Conservation (phyloP, 2,888 invertebrate genomes). For the Cactoblastis cactorum region DNA sequence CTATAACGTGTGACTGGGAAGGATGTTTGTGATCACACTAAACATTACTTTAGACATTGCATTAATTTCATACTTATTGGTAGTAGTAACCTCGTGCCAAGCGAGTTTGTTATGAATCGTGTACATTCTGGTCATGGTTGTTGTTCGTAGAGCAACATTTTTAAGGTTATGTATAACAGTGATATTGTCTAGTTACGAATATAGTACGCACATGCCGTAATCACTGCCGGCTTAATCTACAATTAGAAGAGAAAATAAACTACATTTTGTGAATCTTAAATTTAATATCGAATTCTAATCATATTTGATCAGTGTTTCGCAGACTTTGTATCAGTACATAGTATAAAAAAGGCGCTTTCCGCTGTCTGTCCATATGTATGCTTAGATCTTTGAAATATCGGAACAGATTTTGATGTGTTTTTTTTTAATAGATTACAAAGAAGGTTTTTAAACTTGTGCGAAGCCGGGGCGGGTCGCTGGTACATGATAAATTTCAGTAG, state of each 20-base stretch:
- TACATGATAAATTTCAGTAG: too few relatives aligned
- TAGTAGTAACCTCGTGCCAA: conserved; percentile 50
- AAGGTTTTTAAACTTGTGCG: too few relatives aligned
- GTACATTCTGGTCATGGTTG: conserved; percentile 76
- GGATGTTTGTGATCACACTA: conserved; percentile 66
- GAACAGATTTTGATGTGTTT: too few relatives aligned
- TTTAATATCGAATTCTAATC: too few relatives aligned
- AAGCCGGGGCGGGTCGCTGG: too few relatives aligned
- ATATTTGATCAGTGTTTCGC: too few relatives aligned
- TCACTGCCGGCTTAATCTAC: conserved; percentile 28
- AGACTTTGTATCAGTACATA: too few relatives aligned
- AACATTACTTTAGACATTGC: conserved; percentile 61
- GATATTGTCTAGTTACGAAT: conserved; percentile 38
- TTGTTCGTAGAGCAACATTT: conserved; percentile 44
- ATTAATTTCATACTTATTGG: conserved; percentile 49
- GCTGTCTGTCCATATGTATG: too few relatives aligned
- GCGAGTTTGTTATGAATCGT: conserved; percentile 61
- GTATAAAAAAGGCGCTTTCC: too few relatives aligned
- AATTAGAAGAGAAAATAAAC: neutral
- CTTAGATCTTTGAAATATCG: too few relatives aligned
- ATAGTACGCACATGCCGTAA: conserved; percentile 32
- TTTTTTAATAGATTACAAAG: too few relatives aligned
- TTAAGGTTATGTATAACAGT: conserved; percentile 51
- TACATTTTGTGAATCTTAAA: neutral
- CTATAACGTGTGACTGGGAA: conserved; percentile 57